Evolutionary conservation across 2,888 invertebrate genomes (phyloP).

Genomic region (Eubasilissa splendida): DNA sequence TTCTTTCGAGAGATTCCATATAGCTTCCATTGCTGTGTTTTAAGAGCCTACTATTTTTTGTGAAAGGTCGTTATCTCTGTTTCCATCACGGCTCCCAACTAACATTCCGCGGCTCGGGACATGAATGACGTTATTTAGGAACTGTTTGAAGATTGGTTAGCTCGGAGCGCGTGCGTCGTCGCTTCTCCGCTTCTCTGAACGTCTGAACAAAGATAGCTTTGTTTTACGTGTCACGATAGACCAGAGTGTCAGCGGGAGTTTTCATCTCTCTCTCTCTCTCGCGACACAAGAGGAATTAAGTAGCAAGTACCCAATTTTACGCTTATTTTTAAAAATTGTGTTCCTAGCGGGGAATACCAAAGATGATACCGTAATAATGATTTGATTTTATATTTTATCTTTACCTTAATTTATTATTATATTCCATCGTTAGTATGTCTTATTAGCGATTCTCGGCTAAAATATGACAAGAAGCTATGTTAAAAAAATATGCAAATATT

Average conservation of each 20-base stretch:
- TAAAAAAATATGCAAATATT: no score
- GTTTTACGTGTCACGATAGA: conserved; percentile 26
- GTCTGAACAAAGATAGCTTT: conserved; percentile 38
- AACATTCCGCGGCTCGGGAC: conserved; percentile 35
- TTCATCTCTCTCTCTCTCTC: conserved; percentile 7
- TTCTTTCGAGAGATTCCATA: not conserved
- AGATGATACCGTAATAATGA: no score
- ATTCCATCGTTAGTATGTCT: no score
- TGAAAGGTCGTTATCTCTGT: conserved; percentile 42
- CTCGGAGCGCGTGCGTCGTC: conserved; percentile 11
- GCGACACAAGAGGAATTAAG: not conserved
- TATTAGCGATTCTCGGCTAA: no score
- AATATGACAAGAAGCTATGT: no score
- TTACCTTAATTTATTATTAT: no score
- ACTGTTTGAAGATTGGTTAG: conserved; percentile 20
- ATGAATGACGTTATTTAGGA: conserved; percentile 41
- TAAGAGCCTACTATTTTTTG: conserved; percentile 17
- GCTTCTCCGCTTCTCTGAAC: conserved; percentile 3
- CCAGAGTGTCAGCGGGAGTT: conserved; percentile 9
- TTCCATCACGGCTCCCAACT: conserved; percentile 38
- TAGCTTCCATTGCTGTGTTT: no score
- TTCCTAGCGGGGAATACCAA: no score
- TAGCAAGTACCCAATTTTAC: no score
- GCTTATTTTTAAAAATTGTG: no score
- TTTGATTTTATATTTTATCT: no score